Conservation (phyloP, 2,797 vertebrate genomes). For the Sarcophilus harrisii region DNA sequence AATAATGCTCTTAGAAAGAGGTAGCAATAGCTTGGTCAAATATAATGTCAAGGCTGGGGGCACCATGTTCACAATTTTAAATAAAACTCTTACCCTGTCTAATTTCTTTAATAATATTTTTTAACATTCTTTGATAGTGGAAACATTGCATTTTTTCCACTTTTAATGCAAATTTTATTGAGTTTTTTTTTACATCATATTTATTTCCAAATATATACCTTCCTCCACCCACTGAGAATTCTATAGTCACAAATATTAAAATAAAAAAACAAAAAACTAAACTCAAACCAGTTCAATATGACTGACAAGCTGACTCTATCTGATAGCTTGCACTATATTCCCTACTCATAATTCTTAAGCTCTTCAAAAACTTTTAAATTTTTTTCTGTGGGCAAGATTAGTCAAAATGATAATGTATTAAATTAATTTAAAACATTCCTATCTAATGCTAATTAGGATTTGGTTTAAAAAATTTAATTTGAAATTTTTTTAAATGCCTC, state of each 20-base stretch:
- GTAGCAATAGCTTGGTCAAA: conserved; percentile 36
- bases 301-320: background rate
- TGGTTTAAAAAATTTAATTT: background rate
- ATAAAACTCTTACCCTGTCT: conserved; percentile 34
- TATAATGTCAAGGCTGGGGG: background rate
- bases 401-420: background rate
- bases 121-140: background rate
- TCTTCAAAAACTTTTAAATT: background rate
- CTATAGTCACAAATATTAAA: background rate
- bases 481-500: conserved; percentile 7
- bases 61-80: conserved; percentile 27
- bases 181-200: background rate
- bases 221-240: background rate
- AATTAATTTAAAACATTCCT: background rate
- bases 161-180: background rate
- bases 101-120: conserved; percentile 38
- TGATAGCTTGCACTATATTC: background rate
- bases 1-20: background rate
- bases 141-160: background rate
- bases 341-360: background rate
- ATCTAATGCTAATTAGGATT: conserved; percentile 8
- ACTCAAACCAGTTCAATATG: background rate
- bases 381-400: background rate
- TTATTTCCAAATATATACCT: background rate
- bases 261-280: background rate